These are phyloP conservation scores for Hypocryptadius cinnamomeus DNA, from an alignment of 2,113 vertebrate species.

Conservation along the genomic window DNA sequence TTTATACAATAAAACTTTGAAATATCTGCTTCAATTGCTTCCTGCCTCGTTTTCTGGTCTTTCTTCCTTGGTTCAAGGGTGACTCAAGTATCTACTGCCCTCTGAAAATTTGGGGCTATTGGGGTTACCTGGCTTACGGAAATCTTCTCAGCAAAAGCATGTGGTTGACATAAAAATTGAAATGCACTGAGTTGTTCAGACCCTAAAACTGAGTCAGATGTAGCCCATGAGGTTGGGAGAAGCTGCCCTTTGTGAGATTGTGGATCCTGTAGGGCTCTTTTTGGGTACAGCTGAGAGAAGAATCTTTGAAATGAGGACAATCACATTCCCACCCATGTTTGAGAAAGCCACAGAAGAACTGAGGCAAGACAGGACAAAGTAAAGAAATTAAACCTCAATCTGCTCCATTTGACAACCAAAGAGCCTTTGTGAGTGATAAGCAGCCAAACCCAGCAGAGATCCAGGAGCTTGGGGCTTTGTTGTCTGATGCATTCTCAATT, in stretches of 20 bases:
- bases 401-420: not conserved
- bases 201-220: not conserved
- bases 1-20: slow-evolving; percentile 66
- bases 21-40: not conserved
- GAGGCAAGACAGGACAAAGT: not conserved
- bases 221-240: not conserved
- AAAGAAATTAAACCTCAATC: not conserved
- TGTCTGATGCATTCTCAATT: not conserved
- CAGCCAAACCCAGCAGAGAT: not conserved
- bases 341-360: not conserved
- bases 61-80: not conserved
- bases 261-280: not conserved
- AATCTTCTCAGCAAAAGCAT: not conserved
- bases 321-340: not conserved
- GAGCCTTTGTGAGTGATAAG: not conserved
- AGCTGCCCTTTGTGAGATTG: not conserved
- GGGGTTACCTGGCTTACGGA: not conserved
- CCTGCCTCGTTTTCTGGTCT: not conserved
- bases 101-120: not conserved
- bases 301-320: not conserved
- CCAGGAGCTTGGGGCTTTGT: not conserved
- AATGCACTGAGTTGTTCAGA: not conserved
- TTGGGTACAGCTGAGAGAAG: not conserved
- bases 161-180: not conserved
- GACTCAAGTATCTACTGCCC: not conserved